phyloP scores from a whole-genome alignment of 2,797 vertebrate genomes.

The Dendrocincla fuliginosa region DNA sequence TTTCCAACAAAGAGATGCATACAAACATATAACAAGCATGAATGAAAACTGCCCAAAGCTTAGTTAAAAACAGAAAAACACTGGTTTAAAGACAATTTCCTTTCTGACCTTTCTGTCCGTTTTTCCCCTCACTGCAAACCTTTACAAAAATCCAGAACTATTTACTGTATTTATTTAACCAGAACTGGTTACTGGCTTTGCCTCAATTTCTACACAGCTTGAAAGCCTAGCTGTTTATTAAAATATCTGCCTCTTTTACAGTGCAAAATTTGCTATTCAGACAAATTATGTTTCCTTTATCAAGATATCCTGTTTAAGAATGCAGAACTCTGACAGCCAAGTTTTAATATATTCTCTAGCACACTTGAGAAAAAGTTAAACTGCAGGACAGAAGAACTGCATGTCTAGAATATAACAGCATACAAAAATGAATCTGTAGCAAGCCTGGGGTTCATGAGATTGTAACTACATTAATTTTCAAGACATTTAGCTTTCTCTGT shows the following conservation, averaged over 20 bases:
- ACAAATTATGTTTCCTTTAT: background rate
- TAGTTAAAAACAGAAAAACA: background rate
- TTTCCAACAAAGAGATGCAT: background rate
- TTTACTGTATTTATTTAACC: background rate
- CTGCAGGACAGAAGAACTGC: background rate
- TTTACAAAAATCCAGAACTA: background rate
- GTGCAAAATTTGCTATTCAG: rapidly evolving
- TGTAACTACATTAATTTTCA: background rate
- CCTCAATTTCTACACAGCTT: background rate
- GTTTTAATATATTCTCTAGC: background rate
- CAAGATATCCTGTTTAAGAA: background rate
- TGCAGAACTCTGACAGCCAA: background rate
- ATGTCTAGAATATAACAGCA: background rate
- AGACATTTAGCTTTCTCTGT: background rate
- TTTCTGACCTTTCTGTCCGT: background rate
- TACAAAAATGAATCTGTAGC: background rate
- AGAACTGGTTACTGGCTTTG: background rate
- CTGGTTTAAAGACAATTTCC: background rate
- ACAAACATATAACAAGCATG: background rate
- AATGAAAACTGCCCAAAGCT: background rate
- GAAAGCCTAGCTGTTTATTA: background rate
- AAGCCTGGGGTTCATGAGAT: background rate
- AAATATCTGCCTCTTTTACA: background rate
- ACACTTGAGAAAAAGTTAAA: background rate
- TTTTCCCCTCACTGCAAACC: background rate